phyloP scores from a whole-genome alignment of 2,888 invertebrate species.

The Rhamnusium bicolor region DNA sequence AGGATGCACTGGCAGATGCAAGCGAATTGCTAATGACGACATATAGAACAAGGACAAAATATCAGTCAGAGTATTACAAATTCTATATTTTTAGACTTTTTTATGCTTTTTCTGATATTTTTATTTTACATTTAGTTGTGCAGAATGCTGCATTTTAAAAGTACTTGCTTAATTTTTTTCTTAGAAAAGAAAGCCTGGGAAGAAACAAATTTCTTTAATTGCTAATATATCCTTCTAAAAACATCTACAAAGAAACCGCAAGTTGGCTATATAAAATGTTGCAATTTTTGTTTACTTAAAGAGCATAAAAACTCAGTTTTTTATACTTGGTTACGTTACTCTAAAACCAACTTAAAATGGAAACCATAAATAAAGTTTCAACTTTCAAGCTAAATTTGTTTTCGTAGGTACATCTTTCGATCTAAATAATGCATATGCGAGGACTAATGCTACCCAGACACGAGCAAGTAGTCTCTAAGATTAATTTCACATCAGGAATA shows the following conservation, averaged over 20 bases:
- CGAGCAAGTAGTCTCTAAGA: no score
- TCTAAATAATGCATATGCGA: no score
- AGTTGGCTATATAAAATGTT: background rate
- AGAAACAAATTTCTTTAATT: slow-evolving; percentile 4
- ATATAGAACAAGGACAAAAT: background rate
- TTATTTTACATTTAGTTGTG: background rate
- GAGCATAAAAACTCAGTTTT: slow-evolving; percentile 5
- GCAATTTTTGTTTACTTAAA: background rate
- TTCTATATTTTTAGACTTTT: background rate
- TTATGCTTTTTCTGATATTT: background rate
- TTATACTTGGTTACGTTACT: slow-evolving; percentile 20
- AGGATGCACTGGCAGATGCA: no score
- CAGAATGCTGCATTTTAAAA: background rate
- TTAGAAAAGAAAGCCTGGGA: slow-evolving; percentile 1
- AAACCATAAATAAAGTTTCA: slow-evolving; percentile 3
- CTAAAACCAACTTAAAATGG: background rate
- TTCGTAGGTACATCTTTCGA: background rate
- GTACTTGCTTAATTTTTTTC: background rate
- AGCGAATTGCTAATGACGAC: background rate
- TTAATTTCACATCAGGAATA: no score
- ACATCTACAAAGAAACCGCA: slow-evolving; percentile 13
- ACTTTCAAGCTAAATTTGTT: background rate
- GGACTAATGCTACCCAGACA: no score
- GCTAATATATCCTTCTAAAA: background rate
- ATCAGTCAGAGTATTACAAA: background rate